Evolutionary conservation across 23 tunicate genomes (phyloP), one percentile per base, ranked within the genome.

Genomic region (Trididemnum miniatum): DNA sequence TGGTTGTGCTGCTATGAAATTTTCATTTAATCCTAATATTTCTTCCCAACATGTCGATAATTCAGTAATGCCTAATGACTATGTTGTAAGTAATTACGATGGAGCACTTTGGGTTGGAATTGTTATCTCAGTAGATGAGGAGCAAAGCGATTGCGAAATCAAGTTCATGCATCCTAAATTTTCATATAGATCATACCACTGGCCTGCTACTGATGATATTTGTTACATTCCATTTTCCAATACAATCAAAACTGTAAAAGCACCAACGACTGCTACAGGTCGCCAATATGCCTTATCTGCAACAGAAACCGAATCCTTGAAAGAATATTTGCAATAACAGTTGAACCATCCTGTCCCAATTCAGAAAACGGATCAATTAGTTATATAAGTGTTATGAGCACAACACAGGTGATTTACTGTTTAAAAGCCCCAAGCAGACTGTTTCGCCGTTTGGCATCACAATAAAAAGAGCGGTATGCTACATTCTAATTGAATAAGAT

Each of bases 41-140:
- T 7, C 31, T 69, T n/a, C 30, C 31, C 31, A 36, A 5, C 76
- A 69, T 69, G 76, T 69, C 31, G 39, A 31, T 31, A 69, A 7
- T n/a, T 29, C 23, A 12, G 31, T 69, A 18, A 69, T 69, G 38
- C 76, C 76, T 29, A 29, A 31, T 33, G 9, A 69, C 39, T 69
- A 69, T 33, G 76, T 31, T 30, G n/a, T 69, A 12, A 69, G 37
- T 69, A 36, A 33, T 12, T 69, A 30, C 39, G 39, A 69, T 69
- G 39, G 23, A 7, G 76, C 76, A 29, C 76, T 69, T 69, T 69
- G 76, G 76, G n/a, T 69, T 69, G 76, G 76, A 69, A 69, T 69
- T 69, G 76, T 32, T 69, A 38, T 31, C 23, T 69, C 76, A 69
- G 38, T 69, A 30, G 31, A 69, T 69, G 12, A 31, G 7, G 38